Evolutionary conservation across 2,888 invertebrate species (phyloP).

Genomic region (Lamellibrachia columna): DNA sequence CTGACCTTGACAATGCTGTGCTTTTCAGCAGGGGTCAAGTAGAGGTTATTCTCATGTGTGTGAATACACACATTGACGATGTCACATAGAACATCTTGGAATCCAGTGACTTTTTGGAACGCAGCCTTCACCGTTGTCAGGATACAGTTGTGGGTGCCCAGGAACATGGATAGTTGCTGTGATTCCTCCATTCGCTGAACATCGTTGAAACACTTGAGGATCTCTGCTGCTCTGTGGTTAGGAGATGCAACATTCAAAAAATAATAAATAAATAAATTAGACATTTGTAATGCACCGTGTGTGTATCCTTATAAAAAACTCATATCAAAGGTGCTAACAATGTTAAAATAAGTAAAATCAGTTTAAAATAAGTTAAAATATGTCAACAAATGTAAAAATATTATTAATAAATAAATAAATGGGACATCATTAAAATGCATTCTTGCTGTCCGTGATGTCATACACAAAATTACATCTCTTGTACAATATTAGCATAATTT

Average conservation of each 20-base stretch:
- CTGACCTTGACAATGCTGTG: conserved; percentile 68
- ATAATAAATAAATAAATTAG: neutral
- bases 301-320: no score
- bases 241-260: neutral
- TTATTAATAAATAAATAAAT: no score
- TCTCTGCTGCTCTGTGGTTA: conserved; percentile 36
- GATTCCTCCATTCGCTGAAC: conserved; percentile 85
- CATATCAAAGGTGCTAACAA: no score
- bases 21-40: conserved; percentile 92
- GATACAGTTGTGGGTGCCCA: conserved; percentile 97
- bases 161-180: conserved; percentile 97
- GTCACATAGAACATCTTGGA: conserved; percentile 92
- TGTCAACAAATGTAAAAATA: no score
- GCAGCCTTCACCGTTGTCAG: conserved; percentile 89
- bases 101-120: conserved; percentile 68
- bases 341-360: no score
- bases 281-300: no score
- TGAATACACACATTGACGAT: conserved; percentile 95
- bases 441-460: no score
- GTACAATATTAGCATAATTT: neutral
- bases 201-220: conserved; percentile 26
- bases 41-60: conserved; percentile 96
- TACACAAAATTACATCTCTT: no score
- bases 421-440: no score
- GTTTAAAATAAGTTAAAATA: no score